Evolutionary conservation across 1,140 invertebrate genomes (phyloP), one percentile per base, ranked within the genome.

Genomic region (Drosophila cardini): DNA sequence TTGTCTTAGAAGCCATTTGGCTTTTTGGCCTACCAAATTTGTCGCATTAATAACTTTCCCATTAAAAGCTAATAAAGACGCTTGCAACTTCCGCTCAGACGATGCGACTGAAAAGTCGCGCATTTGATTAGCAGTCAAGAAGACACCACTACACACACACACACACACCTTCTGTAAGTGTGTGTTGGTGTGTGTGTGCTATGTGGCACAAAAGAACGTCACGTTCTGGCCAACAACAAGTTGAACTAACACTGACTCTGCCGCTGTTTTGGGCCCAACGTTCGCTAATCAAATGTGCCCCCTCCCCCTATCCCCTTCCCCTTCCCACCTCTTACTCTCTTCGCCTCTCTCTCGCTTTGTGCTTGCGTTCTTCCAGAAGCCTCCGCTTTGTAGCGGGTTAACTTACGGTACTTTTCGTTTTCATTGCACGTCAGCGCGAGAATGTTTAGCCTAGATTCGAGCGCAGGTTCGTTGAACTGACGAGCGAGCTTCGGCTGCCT

Each of bases 381-480:
- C 60, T 70, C 65, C 42, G 69, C 73, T 46, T 46, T 52, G 91
- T 91, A 91, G 90, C 90, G 87, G 87, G 90, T 91, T 91, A 90
- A 72, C 82, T 91, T 91, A 91, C 90, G 90, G 90, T 91, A 91
- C 90, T 91, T 91, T 91, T 91, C 90, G 90, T 87, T 91, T 91
- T 91, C 90, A 91, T 91, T 91, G 90, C 90, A 91, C 90, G 85
- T 91, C 85, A 87, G 80, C 86, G 83, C 86, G 80, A 89, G 83
- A 91, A 90, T 91, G 90, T 91, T 91, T 91, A 91, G 90, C 90
- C 90, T 91, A 91, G 90, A 91, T 91, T 91, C 84, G 75, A 89
- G 89, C 79, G 89, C 82, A 81, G 83, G 90, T 91, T 91, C 90
- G 90, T 87, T 91, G 90, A 91, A 91, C 90, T 85, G 77, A 69